Percentiles rank a stretch among this genome's conserved stretches.
These are phyloP conservation scores for Heterodera filipjevi DNA, from an alignment of 2,888 invertebrate genomes.

Conservation along the genomic window DNA sequence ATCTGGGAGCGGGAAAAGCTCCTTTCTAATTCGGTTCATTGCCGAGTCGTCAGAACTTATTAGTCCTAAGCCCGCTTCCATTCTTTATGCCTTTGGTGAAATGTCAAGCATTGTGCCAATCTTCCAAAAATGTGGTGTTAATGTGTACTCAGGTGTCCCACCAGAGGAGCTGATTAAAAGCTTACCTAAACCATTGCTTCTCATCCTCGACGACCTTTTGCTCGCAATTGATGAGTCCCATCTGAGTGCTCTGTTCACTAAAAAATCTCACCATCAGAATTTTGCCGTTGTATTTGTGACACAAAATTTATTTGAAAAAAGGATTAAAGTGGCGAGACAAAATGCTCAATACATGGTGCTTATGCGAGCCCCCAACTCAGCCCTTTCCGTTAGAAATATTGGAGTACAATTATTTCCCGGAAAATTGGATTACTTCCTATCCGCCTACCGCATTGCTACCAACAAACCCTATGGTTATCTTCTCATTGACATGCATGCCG, in stretches of 20 bases:
- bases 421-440: constrained; percentile 27
- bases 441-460: constrained; percentile 16
- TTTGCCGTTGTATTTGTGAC: constrained; percentile 35
- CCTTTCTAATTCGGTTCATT: constrained; percentile 7
- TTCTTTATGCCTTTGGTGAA: constrained; percentile 30
- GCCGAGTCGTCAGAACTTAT: constrained; percentile 15
- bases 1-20: constrained; percentile 3
- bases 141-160: constrained; percentile 30
- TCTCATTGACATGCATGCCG: constrained; percentile 35
- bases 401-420: constrained; percentile 35
- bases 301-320: constrained; percentile 36
- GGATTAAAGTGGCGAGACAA: constrained; percentile 33
- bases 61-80: constrained; percentile 10
- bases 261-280: constrained; percentile 37
- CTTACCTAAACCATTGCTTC: constrained; percentile 20
- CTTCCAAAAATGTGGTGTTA: constrained; percentile 32
- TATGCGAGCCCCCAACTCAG: constrained; percentile 34
- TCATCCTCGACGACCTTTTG: constrained; percentile 36
- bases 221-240: constrained; percentile 26
- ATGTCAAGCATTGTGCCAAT: constrained; percentile 17
- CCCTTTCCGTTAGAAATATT: constrained; percentile 21
- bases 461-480: constrained; percentile 31
- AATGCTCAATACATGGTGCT: constrained; percentile 36
- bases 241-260: constrained; percentile 34
- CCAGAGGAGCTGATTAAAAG: constrained; percentile 27